Percentiles rank a stretch among this genome's conserved stretches.
Conservation (phyloP, 2,888 invertebrate genomes). For the Eristalinus aeneus region DNA sequence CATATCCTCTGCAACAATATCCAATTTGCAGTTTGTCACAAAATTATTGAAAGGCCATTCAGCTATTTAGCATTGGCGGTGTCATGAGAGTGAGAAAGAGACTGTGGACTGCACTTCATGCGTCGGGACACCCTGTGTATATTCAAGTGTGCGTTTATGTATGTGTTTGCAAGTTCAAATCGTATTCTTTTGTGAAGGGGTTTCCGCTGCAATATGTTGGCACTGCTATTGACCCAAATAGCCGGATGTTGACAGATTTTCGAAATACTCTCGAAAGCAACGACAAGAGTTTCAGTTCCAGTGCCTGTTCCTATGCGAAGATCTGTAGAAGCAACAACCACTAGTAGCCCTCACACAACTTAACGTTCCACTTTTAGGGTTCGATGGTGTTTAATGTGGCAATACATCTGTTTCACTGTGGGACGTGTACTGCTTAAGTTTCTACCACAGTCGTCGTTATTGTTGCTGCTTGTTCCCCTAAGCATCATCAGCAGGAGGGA, state of each 20-base stretch:
- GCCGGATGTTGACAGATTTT: constrained; percentile 67
- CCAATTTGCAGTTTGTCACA: constrained; percentile 70
- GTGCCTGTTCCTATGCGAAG: background rate
- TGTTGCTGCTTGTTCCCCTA: background rate
- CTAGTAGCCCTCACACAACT: background rate
- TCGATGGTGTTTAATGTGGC: constrained; percentile 21
- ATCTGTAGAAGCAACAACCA: background rate
- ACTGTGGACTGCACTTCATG: background rate
- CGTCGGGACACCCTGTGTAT: background rate
- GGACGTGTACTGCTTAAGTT: constrained; percentile 1
- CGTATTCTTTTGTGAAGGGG: constrained; percentile 37
- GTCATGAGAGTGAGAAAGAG: background rate
- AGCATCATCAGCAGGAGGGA: background rate
- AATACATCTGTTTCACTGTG: constrained; percentile 15
- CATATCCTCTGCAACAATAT: constrained; percentile 49
- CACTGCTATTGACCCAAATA: constrained; percentile 67
- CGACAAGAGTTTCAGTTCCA: constrained; percentile 4
- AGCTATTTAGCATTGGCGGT: constrained; percentile 11
- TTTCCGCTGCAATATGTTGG: constrained; percentile 35
- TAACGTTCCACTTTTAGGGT: background rate
- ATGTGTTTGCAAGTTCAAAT: constrained; percentile 38
- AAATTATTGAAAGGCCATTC: constrained; percentile 63
- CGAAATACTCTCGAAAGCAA: constrained; percentile 24
- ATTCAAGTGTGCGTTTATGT: background rate
- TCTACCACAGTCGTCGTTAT: background rate